phyloP scores from a whole-genome alignment of 2,797 vertebrate genomes.

The Oreochromis grahami region DNA sequence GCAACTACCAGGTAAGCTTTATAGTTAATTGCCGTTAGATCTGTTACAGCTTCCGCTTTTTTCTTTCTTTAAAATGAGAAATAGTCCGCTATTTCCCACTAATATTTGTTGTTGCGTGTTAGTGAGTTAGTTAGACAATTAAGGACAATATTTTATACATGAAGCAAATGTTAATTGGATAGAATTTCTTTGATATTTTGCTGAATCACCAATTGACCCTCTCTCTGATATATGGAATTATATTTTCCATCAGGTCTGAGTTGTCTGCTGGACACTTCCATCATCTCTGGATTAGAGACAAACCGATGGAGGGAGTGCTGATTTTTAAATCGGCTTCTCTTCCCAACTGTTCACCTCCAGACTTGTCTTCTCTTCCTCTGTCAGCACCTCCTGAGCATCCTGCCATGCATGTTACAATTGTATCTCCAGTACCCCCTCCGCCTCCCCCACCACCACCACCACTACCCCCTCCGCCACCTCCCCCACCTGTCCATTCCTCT shows the following conservation, averaged over 20 bases:
- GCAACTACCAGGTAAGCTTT: not conserved
- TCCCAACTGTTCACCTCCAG: slow-evolving; percentile 1
- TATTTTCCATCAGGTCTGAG: slow-evolving; percentile 15
- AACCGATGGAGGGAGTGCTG: slow-evolving; percentile 60
- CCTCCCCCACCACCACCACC: fast-evolving
- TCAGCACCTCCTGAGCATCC: not conserved
- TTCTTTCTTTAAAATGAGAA: not conserved
- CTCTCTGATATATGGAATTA: not conserved
- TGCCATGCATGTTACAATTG: not conserved
- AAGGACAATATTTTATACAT: not conserved
- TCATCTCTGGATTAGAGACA: not conserved
- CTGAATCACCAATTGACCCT: not conserved
- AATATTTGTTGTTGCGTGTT: not conserved
- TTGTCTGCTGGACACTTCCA: not conserved
- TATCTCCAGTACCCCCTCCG: not conserved
- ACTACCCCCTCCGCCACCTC: not conserved
- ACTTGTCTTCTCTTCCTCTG: not conserved
- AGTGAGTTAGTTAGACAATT: not conserved
- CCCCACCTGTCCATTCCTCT: not conserved
- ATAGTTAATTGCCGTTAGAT: not conserved
- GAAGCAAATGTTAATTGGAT: not conserved
- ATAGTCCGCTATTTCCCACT: not conserved
- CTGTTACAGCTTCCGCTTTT: not conserved
- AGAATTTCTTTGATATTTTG: not conserved
- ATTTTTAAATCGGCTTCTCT: slow-evolving; percentile 33